These are phyloP conservation scores for Catagonus wagneri DNA, from an alignment of 2,113 vertebrate species.

Conservation along the genomic window DNA sequence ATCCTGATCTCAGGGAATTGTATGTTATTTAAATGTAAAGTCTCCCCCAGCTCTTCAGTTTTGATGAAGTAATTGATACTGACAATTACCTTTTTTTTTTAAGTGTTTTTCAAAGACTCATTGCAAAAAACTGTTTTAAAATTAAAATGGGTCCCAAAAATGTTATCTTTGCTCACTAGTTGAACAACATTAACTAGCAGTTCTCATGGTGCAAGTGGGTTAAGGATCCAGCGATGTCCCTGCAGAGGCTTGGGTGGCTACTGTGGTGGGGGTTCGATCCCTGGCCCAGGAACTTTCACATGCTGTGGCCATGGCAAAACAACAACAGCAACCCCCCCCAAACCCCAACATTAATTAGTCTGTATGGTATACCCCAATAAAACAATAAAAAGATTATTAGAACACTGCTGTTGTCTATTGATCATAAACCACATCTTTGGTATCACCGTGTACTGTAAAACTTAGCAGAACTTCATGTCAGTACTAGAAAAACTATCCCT, in stretches of 20 bases:
- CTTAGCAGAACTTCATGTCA: not conserved
- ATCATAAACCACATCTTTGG: not conserved
- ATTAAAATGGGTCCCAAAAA: not conserved
- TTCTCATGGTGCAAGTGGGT: too few relatives aligned
- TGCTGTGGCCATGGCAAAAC: too few relatives aligned
- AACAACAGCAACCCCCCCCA: too few relatives aligned
- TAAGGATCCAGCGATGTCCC: too few relatives aligned
- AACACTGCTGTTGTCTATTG: not conserved
- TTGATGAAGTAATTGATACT: not conserved
- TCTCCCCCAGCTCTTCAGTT: not conserved
- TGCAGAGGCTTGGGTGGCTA: too few relatives aligned
- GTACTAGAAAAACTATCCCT: not conserved
- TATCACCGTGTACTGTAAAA: not conserved
- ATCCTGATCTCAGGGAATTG: not conserved
- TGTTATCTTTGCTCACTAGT: not conserved
- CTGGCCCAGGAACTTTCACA: too few relatives aligned
- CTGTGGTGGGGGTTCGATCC: too few relatives aligned
- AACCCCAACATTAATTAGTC: not conserved
- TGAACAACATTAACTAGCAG: not conserved
- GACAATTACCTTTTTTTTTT: not conserved
- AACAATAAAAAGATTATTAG: not conserved
- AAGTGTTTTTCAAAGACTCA: not conserved
- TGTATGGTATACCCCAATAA: not conserved
- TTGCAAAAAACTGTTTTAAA: not conserved
- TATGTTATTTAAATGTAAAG: constrained; percentile 41